Evolutionary conservation across 2,797 vertebrate genomes (phyloP).

Genomic region (Neopelma chrysocephalum): DNA sequence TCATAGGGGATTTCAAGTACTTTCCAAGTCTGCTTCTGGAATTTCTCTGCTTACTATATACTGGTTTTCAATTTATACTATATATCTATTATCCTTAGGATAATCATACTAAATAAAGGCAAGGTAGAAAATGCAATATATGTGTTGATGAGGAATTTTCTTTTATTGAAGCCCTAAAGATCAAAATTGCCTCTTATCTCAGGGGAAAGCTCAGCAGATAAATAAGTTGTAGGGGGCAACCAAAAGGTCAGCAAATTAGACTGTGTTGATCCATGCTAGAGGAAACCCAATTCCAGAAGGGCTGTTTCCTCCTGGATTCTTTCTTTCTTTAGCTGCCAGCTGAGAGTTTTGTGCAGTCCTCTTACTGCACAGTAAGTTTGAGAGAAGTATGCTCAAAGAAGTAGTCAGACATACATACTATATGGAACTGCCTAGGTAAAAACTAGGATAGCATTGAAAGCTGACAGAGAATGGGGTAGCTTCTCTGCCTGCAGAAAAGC

Average conservation of each 20-base stretch:
- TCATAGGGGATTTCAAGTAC: not conserved
- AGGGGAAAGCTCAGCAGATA: not conserved
- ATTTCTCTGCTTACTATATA: not conserved
- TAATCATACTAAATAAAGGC: not conserved
- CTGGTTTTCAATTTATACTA: not conserved
- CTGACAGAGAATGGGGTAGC: not conserved
- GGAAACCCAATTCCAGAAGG: not conserved
- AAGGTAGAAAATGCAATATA: not conserved
- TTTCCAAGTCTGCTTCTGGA: not conserved
- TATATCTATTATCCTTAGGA: not conserved
- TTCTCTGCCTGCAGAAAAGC: not conserved
- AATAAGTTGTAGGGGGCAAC: not conserved
- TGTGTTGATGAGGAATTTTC: constrained; percentile 11
- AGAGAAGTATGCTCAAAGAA: not conserved
- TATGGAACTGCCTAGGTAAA: not conserved
- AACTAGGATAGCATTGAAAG: not conserved
- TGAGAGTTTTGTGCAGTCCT: not conserved
- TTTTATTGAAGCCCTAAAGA: not conserved
- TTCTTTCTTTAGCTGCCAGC: not conserved
- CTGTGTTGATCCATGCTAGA: not conserved
- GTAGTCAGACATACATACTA: not conserved
- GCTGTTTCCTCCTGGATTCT: not conserved
- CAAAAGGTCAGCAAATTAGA: constrained; percentile 6
- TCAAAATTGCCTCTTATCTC: constrained; percentile 14
- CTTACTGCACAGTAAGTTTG: not conserved